Evolutionary conservation across 2,797 vertebrate species (phyloP), one percentile per base, ranked within the genome.

Genomic region (Simalia tracyae): DNA sequence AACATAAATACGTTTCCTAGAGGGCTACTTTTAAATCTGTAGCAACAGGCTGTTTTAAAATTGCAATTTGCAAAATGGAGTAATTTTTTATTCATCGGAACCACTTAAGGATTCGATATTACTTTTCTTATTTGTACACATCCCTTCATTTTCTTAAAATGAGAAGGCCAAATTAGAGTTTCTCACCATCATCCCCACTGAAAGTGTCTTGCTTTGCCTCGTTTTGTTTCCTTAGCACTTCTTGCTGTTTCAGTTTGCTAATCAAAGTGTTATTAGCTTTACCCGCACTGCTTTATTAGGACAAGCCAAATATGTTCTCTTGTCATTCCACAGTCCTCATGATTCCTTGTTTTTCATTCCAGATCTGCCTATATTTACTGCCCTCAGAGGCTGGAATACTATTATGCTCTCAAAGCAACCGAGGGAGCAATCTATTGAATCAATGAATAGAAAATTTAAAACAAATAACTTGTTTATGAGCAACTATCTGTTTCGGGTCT

Each of bases 341-440:
- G 26, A 84, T 42, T 17, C 9, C 46, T 92, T 88, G 22, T 87
- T 56, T 12, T 0, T 60, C 2, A 0, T 0, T 1, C 26, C 63
- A 42, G 0, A 59, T 0, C 0, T 54, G 42, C 17, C 86, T 31
- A 50, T 28, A 22, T 66, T 66, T 0, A 84, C 1, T 10, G 36
- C 90, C 66, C 0, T 64, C 50, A 42, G 64, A n/a, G 59, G 11
- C 19, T 59, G 19, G 46, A 31, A 19, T n/a, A 0, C 11, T 6
- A 0, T 28, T 24, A 22, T 61, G 1, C 11, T 72, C 5, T 0
- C 1, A 28, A 50, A 59, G 89, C 61, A 81, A 89, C 63, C 4
- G 90, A 87, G 64, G 93, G 42, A 9, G 92, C 59, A 92, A 81
- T 90, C 92, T 64, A 0, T 85, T 89, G 36, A 0, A 89, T 59